These are phyloP conservation scores for Clarias magur DNA, from an alignment of 2,113 vertebrate species.

Conservation along the genomic window DNA sequence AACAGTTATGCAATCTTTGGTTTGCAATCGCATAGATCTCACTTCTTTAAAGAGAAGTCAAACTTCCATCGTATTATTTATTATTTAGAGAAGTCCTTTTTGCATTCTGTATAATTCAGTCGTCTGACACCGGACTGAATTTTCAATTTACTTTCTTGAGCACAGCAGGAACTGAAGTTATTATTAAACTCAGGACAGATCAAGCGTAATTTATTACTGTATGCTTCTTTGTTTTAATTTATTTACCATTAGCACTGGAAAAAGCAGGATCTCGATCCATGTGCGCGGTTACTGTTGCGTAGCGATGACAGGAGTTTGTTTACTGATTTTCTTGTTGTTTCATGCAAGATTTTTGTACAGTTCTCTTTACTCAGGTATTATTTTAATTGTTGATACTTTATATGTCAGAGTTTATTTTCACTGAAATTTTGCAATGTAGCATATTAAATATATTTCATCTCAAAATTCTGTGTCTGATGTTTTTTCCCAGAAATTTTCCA, in stretches of 20 bases:
- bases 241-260: constrained; percentile 56
- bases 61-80: constrained; percentile 10
- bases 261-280: constrained; percentile 53
- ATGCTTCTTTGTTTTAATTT: constrained; percentile 36
- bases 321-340: constrained; percentile 28
- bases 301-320: constrained; percentile 36
- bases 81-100: constrained; percentile 23
- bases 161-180: constrained; percentile 29
- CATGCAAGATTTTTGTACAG: constrained; percentile 53
- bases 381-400: constrained; percentile 72
- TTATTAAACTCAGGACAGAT: constrained; percentile 27
- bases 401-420: constrained; percentile 77
- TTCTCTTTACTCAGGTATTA: constrained; percentile 58
- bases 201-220: constrained; percentile 16
- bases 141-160: constrained; percentile 19
- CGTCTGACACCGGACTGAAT: constrained; percentile 25
- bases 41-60: background rate
- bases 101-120: constrained; percentile 4
- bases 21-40: background rate
- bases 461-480: constrained; percentile 23
- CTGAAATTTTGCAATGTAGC: constrained; percentile 74
- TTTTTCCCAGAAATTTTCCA: background rate
- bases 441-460: constrained; percentile 74
- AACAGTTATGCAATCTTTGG: background rate
- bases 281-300: constrained; percentile 44